Percentiles rank a stretch among this genome's conserved stretches.
Conservation (phyloP, 2,888 invertebrate genomes). For the Autographa gamma region DNA sequence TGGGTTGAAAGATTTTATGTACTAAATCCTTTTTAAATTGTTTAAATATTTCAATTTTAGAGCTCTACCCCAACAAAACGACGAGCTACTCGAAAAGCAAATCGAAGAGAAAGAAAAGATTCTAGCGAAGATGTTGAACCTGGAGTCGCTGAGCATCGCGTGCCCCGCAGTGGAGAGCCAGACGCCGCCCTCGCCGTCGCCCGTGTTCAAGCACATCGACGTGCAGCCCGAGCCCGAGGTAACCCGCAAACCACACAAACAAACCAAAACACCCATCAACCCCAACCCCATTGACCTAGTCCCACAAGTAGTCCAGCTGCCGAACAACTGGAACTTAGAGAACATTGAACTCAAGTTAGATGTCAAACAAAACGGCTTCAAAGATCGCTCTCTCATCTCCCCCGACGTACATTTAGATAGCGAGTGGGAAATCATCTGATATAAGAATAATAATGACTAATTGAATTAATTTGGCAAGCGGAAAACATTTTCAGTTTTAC, state of each 20-base stretch:
- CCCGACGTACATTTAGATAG: slow-evolving; percentile 82
- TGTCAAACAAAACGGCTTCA: slow-evolving; percentile 70
- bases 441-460: slow-evolving; percentile 31
- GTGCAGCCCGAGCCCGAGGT: slow-evolving; percentile 37
- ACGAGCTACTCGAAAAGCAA: slow-evolving; percentile 91
- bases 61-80: slow-evolving; percentile 87
- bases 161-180: slow-evolving; percentile 39
- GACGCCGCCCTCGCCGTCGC: slow-evolving; percentile 30
- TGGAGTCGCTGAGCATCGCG: slow-evolving; percentile 86
- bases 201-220: slow-evolving; percentile 40
- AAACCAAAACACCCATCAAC: slow-evolving; percentile 42
- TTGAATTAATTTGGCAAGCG: slow-evolving; percentile 23
- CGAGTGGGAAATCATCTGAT: slow-evolving; percentile 86
- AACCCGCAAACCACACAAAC: slow-evolving; percentile 37
- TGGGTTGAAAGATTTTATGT: not conserved
- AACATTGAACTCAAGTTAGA: slow-evolving; percentile 82
- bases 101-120: slow-evolving; percentile 93
- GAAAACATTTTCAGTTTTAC: slow-evolving; percentile 18
- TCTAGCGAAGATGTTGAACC: slow-evolving; percentile 90
- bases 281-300: slow-evolving; percentile 72
- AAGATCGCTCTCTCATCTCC: slow-evolving; percentile 69
- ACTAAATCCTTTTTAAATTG: not conserved
- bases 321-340: slow-evolving; percentile 89
- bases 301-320: slow-evolving; percentile 86
- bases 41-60: slow-evolving; percentile 65